A percentile compares a stretch with the other conserved stretches of the same genome.
Conservation (phyloP, 2,797 vertebrate species). For the Cottoperca gobio region DNA sequence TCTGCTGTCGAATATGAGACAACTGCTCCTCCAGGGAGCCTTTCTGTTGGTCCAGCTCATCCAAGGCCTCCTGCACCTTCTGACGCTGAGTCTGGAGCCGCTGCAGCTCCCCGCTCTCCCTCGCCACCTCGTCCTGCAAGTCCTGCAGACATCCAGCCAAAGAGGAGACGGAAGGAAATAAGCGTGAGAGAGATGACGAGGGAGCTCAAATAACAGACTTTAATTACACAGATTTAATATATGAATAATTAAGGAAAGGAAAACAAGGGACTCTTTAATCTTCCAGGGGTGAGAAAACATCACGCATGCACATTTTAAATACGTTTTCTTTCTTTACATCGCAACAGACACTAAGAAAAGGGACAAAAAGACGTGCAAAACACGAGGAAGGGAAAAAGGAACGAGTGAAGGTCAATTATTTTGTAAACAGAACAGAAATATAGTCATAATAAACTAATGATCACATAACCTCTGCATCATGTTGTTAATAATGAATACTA, state of each 20-base stretch:
- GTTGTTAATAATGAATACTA: neutral
- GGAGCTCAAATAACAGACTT: neutral
- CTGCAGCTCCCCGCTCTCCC: conserved; percentile 90
- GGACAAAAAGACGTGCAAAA: neutral
- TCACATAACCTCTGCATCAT: too few species aligned
- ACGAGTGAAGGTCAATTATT: neutral
- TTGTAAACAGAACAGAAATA: neutral
- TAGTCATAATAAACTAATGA: neutral
- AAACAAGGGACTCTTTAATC: neutral
- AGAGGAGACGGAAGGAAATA: neutral
- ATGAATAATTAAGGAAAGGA: neutral
- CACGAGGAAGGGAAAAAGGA: neutral
- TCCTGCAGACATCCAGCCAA: conserved; percentile 81
- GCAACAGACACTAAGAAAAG: neutral
- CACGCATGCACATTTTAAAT: neutral
- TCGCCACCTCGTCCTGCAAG: conserved; percentile 94
- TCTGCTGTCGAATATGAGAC: conserved; percentile 90
- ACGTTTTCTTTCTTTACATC: neutral
- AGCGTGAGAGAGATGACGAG: neutral
- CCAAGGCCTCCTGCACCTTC: conserved; percentile 93
- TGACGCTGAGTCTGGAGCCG: conserved; percentile 92
- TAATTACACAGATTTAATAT: neutral
- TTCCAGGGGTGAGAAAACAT: neutral
- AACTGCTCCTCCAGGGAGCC: conserved; percentile 93
- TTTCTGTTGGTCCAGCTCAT: conserved; percentile 94